Conservation (phyloP, 2,797 vertebrate species). For the Diplodus puntazzo region DNA sequence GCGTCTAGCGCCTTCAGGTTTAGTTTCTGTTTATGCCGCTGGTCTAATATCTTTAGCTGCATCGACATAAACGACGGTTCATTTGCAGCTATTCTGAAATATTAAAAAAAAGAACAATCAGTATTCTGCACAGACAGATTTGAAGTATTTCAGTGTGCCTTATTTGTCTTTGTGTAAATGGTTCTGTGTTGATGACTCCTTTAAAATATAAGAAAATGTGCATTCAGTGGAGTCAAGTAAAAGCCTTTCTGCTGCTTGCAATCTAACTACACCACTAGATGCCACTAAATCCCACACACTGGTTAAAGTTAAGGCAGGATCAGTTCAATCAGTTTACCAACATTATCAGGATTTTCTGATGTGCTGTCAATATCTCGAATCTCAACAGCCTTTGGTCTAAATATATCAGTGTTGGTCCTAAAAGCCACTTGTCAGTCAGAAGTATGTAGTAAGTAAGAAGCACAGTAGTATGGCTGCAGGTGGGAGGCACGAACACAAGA, state of each 20-base stretch:
- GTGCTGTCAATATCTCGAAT: neutral
- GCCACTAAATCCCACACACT: too few species aligned
- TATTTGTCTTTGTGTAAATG: too few species aligned
- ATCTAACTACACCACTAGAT: too few species aligned
- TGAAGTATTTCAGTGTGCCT: neutral
- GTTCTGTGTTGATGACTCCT: neutral
- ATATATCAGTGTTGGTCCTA: neutral
- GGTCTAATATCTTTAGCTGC: conserved; percentile 96
- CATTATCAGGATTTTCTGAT: neutral
- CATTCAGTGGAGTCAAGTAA: too few species aligned
- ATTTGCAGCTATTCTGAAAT: conserved; percentile 94
- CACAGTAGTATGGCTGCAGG: neutral
- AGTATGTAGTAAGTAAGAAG: neutral
- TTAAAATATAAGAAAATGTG: neutral
- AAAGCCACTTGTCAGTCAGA: too few species aligned
- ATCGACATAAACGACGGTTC: conserved; percentile 94
- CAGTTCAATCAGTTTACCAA: too few species aligned
- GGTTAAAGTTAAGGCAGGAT: too few species aligned
- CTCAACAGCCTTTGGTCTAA: neutral
- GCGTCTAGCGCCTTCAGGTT: conserved; percentile 97
- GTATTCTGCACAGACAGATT: neutral
- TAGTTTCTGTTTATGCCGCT: conserved; percentile 97
- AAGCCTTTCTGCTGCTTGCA: too few species aligned
- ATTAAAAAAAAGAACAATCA: neutral
- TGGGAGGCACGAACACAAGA: neutral